Evolutionary conservation across 23 tunicate genomes (phyloP).

Genomic region (Diplosoma virens): DNA sequence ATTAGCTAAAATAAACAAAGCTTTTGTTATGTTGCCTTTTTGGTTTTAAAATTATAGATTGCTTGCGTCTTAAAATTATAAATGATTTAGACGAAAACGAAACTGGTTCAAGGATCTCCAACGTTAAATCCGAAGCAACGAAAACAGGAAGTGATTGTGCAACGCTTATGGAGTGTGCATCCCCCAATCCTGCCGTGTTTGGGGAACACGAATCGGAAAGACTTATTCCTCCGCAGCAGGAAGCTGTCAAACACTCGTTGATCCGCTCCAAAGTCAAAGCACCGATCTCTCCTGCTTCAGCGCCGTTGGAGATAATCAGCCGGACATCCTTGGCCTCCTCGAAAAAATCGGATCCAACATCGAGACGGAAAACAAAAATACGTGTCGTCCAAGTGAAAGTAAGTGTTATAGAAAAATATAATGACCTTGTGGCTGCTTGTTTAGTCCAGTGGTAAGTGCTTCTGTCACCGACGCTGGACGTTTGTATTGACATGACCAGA

Average conservation of each 20-base stretch:
- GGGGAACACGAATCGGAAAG: constrained; percentile 86
- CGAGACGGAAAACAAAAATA: constrained; percentile 26
- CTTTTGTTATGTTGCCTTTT: too few relatives aligned
- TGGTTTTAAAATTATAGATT: too few relatives aligned
- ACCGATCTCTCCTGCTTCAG: constrained; percentile 22
- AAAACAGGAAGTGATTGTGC: constrained; percentile 5
- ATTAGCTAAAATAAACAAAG: too few relatives aligned
- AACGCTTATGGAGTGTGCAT: constrained; percentile 68
- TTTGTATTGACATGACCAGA: too few relatives aligned
- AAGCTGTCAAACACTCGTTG: constrained; percentile 89
- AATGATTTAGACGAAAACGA: constrained; percentile 77
- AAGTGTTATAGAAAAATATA: too few relatives aligned
- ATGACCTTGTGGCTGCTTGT: too few relatives aligned
- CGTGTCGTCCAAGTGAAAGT: too few relatives aligned
- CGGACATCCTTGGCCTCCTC: constrained; percentile 70
- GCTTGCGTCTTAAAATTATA: too few relatives aligned
- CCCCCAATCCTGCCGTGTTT: constrained; percentile 96
- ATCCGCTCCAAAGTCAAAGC: constrained; percentile 66
- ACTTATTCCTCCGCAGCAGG: constrained; percentile 98
- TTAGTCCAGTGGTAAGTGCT: too few relatives aligned
- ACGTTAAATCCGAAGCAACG: too few relatives aligned
- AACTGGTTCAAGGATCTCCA: constrained; percentile 1
- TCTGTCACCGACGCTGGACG: too few relatives aligned
- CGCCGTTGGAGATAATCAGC: neutral
- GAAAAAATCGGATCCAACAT: constrained; percentile 48